Percentiles rank a stretch among this genome's conserved stretches.
phyloP scores from a whole-genome alignment of 2,797 vertebrate species.

The Sebastes flavidus region DNA sequence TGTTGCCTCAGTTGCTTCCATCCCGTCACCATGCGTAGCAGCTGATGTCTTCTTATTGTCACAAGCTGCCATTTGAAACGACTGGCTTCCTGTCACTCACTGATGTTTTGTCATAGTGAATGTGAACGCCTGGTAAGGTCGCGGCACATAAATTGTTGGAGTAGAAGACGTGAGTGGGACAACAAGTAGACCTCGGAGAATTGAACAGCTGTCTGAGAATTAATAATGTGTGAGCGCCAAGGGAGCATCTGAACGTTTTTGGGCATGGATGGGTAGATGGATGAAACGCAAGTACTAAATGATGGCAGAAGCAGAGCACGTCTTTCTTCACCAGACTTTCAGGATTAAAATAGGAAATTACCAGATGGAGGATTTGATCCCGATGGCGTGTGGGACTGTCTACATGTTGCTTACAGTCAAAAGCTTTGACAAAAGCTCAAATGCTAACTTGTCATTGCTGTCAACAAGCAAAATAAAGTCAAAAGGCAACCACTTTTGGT shows the following conservation, averaged over 20 bases:
- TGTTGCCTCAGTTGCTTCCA: neutral
- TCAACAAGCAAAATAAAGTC: slow-evolving; percentile 4
- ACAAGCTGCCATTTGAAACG: slow-evolving; percentile 29
- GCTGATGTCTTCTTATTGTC: neutral
- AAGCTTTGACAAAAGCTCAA: slow-evolving; percentile 7
- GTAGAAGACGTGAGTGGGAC: slow-evolving; percentile 35
- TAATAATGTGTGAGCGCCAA: slow-evolving; percentile 44
- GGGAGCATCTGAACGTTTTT: slow-evolving; percentile 28
- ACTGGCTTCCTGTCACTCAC: slow-evolving; percentile 17
- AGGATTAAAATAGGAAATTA: slow-evolving; percentile 32
- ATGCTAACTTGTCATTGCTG: neutral
- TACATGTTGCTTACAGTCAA: neutral
- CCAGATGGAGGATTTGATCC: slow-evolving; percentile 30
- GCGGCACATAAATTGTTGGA: slow-evolving; percentile 27
- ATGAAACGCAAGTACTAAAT: slow-evolving; percentile 29
- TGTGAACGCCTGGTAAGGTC: slow-evolving; percentile 22
- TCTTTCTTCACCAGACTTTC: slow-evolving; percentile 31
- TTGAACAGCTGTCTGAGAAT: slow-evolving; percentile 52
- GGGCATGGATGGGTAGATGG: slow-evolving; percentile 24
- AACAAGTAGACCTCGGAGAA: slow-evolving; percentile 58
- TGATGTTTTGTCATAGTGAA: slow-evolving; percentile 5
- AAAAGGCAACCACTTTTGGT: slow-evolving; percentile 2
- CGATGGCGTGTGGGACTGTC: neutral
- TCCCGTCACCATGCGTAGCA: neutral
- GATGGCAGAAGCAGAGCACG: slow-evolving; percentile 10